Percentiles rank a stretch among this genome's conserved stretches.
These are phyloP conservation scores for Pogonomyrmex barbatus DNA, from an alignment of 1,140 invertebrate genomes.

Conservation along the genomic window DNA sequence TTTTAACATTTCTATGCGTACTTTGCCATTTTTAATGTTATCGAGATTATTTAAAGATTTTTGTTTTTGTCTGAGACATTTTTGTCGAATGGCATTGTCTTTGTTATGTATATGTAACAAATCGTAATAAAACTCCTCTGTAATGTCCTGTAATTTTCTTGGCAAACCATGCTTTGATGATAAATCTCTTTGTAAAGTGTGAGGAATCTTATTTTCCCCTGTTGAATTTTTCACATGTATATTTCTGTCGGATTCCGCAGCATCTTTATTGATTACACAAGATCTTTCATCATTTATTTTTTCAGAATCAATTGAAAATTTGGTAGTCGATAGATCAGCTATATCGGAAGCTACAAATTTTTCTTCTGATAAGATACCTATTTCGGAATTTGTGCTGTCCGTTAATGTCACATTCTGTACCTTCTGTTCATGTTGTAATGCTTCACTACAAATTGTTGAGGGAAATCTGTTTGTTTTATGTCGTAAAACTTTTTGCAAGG, in stretches of 20 bases:
- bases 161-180: not conserved
- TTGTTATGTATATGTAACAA: slow-evolving; percentile 48
- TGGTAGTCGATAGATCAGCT: not conserved
- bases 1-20: slow-evolving; percentile 80
- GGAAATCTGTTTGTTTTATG: slow-evolving; percentile 14
- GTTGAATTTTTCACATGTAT: slow-evolving; percentile 2
- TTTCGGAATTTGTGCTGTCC: not conserved
- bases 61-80: slow-evolving; percentile 41
- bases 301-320: not conserved
- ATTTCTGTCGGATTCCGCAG: not conserved
- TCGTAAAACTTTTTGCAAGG: slow-evolving; percentile 73
- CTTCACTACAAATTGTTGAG: slow-evolving; percentile 4
- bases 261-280: not conserved
- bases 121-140: slow-evolving; percentile 67
- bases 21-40: slow-evolving; percentile 33
- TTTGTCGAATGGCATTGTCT: slow-evolving; percentile 40
- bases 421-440: not conserved
- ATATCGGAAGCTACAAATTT: not conserved
- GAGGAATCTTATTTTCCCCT: not conserved
- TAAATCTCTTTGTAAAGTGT: not conserved
- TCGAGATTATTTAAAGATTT: slow-evolving; percentile 13
- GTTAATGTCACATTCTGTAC: not conserved
- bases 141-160: slow-evolving; percentile 64
- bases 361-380: not conserved
- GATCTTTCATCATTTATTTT: not conserved